Conservation (phyloP, 2,797 vertebrate species). For the Anolis apletophallus region DNA sequence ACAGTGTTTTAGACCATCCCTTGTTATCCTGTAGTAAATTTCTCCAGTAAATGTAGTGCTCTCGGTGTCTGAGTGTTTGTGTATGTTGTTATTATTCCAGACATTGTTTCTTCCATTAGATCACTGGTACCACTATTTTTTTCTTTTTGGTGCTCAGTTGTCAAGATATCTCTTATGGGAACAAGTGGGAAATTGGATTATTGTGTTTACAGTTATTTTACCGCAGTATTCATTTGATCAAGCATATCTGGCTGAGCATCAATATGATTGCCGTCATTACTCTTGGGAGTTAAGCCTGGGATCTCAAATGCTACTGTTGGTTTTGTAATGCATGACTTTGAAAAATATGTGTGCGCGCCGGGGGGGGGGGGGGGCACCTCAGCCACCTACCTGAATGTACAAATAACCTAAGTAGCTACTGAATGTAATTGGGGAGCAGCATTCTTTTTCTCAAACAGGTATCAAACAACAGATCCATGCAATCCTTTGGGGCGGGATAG, state of each 20-base stretch:
- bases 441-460: constrained; percentile 11
- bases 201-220: constrained; percentile 11
- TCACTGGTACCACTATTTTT: background rate
- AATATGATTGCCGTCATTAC: background rate
- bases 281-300: background rate
- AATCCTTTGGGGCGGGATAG: background rate
- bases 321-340: background rate
- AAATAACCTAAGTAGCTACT: constrained; percentile 11
- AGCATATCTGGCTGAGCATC: background rate
- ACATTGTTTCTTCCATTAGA: background rate
- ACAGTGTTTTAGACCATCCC: no score
- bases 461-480: background rate
- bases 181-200: background rate
- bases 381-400: background rate
- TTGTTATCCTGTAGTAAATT: no score
- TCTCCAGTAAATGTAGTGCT: no score
- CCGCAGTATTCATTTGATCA: constrained; percentile 15
- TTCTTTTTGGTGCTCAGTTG: background rate
- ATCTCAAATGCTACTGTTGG: background rate
- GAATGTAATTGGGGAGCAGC: background rate
- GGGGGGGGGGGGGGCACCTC: no score
- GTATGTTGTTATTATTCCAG: constrained; percentile 6
- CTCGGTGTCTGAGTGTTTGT: no score
- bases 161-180: background rate
- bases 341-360: no score